Percentiles rank a stretch among this genome's conserved stretches.
Evolutionary conservation across 2,888 invertebrate genomes (phyloP).

Genomic region (Andrena minutula): DNA sequence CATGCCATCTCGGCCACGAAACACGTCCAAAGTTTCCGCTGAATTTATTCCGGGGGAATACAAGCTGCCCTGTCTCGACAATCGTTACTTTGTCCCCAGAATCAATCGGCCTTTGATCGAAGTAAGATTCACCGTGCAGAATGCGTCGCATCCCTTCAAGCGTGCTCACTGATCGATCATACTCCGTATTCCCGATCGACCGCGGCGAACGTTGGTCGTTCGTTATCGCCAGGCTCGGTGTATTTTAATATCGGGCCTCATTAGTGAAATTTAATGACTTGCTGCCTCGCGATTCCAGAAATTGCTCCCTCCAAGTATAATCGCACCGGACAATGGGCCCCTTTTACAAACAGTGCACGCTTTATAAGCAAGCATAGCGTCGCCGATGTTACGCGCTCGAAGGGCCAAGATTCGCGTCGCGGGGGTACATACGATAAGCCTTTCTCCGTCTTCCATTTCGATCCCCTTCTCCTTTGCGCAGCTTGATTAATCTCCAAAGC

Average conservation of each 20-base stretch:
- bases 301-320: conserved; percentile 44
- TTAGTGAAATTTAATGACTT: conserved; percentile 48
- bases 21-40: not conserved
- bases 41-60: too few species aligned
- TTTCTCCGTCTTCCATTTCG: conserved; percentile 10
- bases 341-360: conserved; percentile 11
- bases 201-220: not conserved
- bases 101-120: not conserved
- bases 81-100: not conserved
- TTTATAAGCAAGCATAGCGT: not conserved
- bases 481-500: conserved; percentile 46
- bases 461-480: not conserved
- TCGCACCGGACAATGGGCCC: conserved; percentile 37
- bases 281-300: conserved; percentile 28
- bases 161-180: conserved; percentile 5
- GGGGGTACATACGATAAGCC: not conserved
- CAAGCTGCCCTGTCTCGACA: not conserved
- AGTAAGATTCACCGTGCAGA: not conserved
- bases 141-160: not conserved
- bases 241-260: conserved; percentile 37
- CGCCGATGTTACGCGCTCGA: conserved; percentile 10
- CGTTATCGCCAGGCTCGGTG: conserved; percentile 15
- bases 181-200: conserved; percentile 1
- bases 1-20: not conserved
- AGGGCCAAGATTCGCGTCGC: not conserved